Evolutionary conservation across 2,888 invertebrate species (phyloP).

Genomic region (Anoplius nigerrimus): DNA sequence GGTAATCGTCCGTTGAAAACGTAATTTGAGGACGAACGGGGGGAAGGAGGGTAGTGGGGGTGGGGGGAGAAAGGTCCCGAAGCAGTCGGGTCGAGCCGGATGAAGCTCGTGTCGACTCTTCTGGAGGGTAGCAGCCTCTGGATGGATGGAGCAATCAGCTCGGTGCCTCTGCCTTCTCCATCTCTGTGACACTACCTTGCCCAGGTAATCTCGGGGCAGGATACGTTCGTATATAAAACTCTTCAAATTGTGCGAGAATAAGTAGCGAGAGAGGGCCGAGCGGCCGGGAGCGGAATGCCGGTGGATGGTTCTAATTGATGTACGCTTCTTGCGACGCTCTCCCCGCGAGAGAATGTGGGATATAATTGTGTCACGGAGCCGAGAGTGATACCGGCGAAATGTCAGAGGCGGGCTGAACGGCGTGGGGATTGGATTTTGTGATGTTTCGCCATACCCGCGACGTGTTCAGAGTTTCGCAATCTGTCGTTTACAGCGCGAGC

Average conservation of each 20-base stretch:
- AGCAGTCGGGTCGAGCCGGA: slow-evolving; percentile 18
- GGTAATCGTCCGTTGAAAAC: slow-evolving; percentile 61
- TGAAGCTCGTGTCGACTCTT: slow-evolving; percentile 35
- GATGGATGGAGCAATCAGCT: slow-evolving; percentile 43
- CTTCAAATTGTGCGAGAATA: slow-evolving; percentile 9
- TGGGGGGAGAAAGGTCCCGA: slow-evolving; percentile 8
- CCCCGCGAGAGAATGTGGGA: background rate
- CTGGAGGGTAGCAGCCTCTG: slow-evolving; percentile 24
- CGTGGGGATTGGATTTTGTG: no score
- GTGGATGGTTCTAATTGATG: slow-evolving; percentile 1
- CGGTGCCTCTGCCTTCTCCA: slow-evolving; percentile 4
- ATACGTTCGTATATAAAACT: slow-evolving; percentile 30
- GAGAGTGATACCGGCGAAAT: no score
- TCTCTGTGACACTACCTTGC: background rate
- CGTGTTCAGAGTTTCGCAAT: no score
- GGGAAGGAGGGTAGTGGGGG: background rate
- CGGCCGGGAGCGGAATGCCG: background rate
- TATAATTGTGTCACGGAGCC: no score
- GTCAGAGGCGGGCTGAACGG: no score
- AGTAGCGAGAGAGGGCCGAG: no score
- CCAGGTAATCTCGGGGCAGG: slow-evolving; percentile 22
- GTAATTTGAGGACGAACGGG: slow-evolving; percentile 46
- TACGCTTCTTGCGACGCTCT: background rate
- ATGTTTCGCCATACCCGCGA: no score
- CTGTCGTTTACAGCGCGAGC: no score